Evolutionary conservation across 2,113 vertebrate species (phyloP).

Genomic region (Lamprologus lemairii): DNA sequence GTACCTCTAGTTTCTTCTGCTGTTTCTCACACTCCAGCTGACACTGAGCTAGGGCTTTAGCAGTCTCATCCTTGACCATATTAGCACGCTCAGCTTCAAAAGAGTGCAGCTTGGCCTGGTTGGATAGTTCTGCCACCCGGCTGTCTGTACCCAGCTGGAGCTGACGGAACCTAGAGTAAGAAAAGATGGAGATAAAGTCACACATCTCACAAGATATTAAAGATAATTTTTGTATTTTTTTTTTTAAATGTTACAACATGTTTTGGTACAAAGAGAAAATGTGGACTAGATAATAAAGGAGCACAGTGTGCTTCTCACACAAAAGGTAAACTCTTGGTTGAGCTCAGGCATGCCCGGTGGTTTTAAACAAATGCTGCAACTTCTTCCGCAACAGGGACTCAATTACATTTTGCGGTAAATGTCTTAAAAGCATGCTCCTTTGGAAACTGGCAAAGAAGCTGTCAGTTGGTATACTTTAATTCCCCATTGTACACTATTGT

Average conservation of each 20-base stretch:
- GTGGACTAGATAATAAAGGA: not conserved
- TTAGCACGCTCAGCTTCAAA: slow-evolving; percentile 90
- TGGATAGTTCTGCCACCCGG: slow-evolving; percentile 84
- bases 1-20: slow-evolving; percentile 95
- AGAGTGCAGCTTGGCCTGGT: slow-evolving; percentile 85
- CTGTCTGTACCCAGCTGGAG: slow-evolving; percentile 86
- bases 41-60: slow-evolving; percentile 84
- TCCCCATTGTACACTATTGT: not conserved
- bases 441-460: not conserved
- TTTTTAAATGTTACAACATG: not conserved
- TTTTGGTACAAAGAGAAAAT: not conserved
- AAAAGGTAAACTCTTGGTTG: not conserved
- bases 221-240: not conserved
- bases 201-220: not conserved
- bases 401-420: not conserved
- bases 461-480: not conserved
- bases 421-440: not conserved
- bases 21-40: slow-evolving; percentile 96
- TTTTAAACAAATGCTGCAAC: not conserved
- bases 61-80: slow-evolving; percentile 88
- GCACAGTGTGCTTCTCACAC: not conserved
- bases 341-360: not conserved
- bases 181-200: not conserved
- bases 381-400: not conserved
- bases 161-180: slow-evolving; percentile 77